Evolutionary conservation across 2,113 vertebrate species (phyloP).

Genomic region (Lepus timidus): DNA sequence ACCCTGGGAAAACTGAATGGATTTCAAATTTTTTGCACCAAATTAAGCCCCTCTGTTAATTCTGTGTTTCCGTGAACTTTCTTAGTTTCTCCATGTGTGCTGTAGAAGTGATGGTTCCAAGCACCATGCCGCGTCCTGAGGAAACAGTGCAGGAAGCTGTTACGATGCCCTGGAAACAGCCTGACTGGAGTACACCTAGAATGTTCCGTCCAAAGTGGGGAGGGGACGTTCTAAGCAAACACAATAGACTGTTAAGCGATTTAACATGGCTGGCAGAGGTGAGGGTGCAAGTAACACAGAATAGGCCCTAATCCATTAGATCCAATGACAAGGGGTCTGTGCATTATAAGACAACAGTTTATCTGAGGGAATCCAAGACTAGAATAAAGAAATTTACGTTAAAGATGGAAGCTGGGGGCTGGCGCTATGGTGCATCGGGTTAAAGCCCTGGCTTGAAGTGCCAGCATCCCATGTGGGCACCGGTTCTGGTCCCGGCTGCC

Average conservation of each 20-base stretch:
- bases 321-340: neutral
- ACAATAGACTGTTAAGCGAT: neutral
- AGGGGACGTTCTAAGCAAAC: neutral
- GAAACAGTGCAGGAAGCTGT: neutral
- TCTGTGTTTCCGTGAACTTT: too few species aligned
- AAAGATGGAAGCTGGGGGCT: too few species aligned
- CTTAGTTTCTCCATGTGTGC: neutral
- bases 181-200: neutral
- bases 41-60: too few species aligned
- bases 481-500: too few species aligned
- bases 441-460: too few species aligned
- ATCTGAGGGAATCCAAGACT: neutral
- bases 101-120: neutral
- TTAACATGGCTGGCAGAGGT: neutral
- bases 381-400: neutral
- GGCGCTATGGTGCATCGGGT: too few species aligned
- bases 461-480: too few species aligned
- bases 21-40: too few species aligned
- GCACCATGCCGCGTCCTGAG: neutral
- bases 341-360: neutral
- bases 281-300: neutral
- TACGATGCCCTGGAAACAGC: neutral
- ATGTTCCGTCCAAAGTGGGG: neutral
- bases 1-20: too few species aligned
- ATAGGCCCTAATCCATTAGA: too few species aligned